These are phyloP conservation scores for Lacerta viridis DNA, from an alignment of 2,797 vertebrate species.

Conservation along the genomic window DNA sequence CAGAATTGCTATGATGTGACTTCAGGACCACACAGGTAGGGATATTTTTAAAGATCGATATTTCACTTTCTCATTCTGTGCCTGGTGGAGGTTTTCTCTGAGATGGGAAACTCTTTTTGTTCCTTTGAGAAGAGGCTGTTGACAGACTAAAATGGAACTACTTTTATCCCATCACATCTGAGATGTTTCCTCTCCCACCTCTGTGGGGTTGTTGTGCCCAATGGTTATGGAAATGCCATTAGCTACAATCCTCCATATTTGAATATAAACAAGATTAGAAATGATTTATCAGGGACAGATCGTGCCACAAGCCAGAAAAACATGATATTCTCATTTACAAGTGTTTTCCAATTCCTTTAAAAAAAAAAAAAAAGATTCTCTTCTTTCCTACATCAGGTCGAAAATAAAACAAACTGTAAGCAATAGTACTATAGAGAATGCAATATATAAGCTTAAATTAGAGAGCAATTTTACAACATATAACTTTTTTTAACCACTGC, in stretches of 20 bases:
- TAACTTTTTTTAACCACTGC: too few relatives aligned
- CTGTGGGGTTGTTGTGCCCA: too few relatives aligned
- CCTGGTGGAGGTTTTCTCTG: neutral
- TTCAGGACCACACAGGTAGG: neutral
- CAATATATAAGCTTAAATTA: too few relatives aligned
- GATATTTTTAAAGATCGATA: neutral
- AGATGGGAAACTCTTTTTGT: neutral
- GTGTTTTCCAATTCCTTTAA: neutral
- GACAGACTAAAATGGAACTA: neutral
- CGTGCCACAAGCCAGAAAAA: neutral
- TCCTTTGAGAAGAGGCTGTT: neutral
- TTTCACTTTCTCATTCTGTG: neutral
- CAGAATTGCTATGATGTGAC: neutral
- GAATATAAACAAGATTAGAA: neutral
- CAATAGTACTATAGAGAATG: neutral
- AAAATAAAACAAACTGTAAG: neutral
- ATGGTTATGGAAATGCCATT: neutral
- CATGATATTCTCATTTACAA: neutral
- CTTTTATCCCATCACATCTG: neutral
- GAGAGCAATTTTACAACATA: too few relatives aligned
- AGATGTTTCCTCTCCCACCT: neutral
- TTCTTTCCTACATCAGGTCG: neutral
- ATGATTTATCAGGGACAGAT: conserved; percentile 4
- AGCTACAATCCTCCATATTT: neutral
- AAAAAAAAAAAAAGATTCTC: neutral